These are phyloP conservation scores for Rhagium mordax DNA, from an alignment of 2,888 invertebrate species.

Conservation along the genomic window DNA sequence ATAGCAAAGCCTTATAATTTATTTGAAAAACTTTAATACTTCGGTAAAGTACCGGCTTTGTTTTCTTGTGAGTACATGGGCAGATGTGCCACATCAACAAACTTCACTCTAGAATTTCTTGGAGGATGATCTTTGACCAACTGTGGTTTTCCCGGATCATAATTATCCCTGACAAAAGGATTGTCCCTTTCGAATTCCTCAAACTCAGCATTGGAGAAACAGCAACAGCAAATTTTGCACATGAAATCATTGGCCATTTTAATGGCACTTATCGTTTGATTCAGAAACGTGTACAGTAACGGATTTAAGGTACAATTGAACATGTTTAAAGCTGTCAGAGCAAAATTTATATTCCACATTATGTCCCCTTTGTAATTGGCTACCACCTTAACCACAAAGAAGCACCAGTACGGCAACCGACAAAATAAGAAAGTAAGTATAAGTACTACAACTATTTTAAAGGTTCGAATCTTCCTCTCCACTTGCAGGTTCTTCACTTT, in stretches of 20 bases:
- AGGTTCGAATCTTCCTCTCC: constrained; percentile 73
- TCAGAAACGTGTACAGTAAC: constrained; percentile 75
- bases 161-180: constrained; percentile 35
- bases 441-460: constrained; percentile 73
- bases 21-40: constrained; percentile 1
- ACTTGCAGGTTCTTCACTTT: constrained; percentile 58
- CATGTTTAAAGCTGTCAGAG: constrained; percentile 72
- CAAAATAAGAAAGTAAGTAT: constrained; percentile 73
- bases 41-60: background rate
- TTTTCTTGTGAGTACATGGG: background rate
- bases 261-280: constrained; percentile 69
- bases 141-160: background rate
- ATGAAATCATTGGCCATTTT: constrained; percentile 61
- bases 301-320: constrained; percentile 75
- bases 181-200: constrained; percentile 64
- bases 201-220: constrained; percentile 65
- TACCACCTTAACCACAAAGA: constrained; percentile 69
- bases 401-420: constrained; percentile 72
- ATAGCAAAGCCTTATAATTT: too few species aligned
- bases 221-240: constrained; percentile 65
- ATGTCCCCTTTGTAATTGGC: constrained; percentile 56
- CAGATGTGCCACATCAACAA: background rate
- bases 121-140: constrained; percentile 1
- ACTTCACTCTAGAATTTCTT: constrained; percentile 5
- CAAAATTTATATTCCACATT: constrained; percentile 71